Evolutionary conservation across 2,888 invertebrate species (phyloP).

Genomic region (Thyatira batis): DNA sequence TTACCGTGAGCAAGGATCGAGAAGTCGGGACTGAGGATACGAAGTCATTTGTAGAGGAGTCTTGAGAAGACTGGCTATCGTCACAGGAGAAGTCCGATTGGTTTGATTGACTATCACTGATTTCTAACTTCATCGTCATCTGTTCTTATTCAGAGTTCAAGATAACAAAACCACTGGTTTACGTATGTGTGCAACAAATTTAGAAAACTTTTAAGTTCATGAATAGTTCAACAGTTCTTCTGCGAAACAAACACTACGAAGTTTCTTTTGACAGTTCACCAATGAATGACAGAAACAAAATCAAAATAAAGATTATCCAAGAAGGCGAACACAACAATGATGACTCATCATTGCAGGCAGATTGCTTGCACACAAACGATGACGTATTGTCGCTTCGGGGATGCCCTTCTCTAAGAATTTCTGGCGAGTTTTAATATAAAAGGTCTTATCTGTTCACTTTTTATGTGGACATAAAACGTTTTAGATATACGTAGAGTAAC

Average conservation of each 20-base stretch:
- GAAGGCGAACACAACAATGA: conserved; percentile 71
- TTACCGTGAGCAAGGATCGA: conserved; percentile 66
- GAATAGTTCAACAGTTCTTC: conserved; percentile 37
- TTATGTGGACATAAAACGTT: conserved; percentile 47
- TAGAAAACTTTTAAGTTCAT: conserved; percentile 37
- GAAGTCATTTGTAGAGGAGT: conserved; percentile 78
- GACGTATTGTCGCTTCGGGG: conserved; percentile 74
- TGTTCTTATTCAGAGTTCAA: conserved; percentile 39
- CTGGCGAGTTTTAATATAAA: conserved; percentile 38
- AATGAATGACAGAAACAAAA: conserved; percentile 54
- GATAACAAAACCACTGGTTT: conserved; percentile 24
- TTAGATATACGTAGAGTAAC: conserved; percentile 39
- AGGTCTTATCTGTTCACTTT: conserved; percentile 57
- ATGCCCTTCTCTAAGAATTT: conserved; percentile 76
- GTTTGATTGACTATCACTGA: conserved; percentile 83
- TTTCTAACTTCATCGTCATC: conserved; percentile 84
- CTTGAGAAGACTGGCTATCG: conserved; percentile 82
- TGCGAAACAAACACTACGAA: conserved; percentile 45
- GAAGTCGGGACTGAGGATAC: conserved; percentile 60
- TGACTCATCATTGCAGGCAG: conserved; percentile 72
- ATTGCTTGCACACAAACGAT: conserved; percentile 48
- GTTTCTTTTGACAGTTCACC: conserved; percentile 62
- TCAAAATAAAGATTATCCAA: conserved; percentile 61
- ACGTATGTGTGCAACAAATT: conserved; percentile 45
- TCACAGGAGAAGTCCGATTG: conserved; percentile 83